phyloP scores from a whole-genome alignment of 1,140 invertebrate species.

The Thrips palmi region DNA sequence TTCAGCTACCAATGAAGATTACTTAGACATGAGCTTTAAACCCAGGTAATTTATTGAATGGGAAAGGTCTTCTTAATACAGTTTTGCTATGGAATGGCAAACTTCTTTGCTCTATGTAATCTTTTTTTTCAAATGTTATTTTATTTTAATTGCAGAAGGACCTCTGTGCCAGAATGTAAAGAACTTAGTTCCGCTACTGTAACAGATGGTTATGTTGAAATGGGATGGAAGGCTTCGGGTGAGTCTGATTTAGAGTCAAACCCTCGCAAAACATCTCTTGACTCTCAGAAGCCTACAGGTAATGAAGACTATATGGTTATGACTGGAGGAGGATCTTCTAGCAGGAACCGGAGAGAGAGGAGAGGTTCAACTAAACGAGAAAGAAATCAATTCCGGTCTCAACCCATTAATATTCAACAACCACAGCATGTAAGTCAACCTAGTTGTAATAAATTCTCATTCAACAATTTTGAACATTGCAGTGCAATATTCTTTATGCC shows the following conservation, averaged over 20 bases:
- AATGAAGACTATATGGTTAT: conserved; percentile 23
- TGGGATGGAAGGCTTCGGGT: conserved; percentile 31
- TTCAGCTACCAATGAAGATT: conserved; percentile 19
- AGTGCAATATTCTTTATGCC: too few relatives aligned
- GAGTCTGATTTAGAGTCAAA: conserved; percentile 21
- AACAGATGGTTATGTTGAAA: conserved; percentile 37
- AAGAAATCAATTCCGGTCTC: conserved; percentile 24
- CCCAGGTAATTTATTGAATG: conserved; percentile 15
- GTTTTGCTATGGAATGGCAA: too few relatives aligned
- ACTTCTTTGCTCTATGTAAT: too few relatives aligned
- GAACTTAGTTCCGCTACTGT: not conserved
- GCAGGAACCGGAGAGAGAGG: conserved; percentile 16
- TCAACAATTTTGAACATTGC: too few relatives aligned
- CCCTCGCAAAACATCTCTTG: conserved; percentile 14
- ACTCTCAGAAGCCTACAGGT: conserved; percentile 14
- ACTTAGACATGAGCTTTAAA: conserved; percentile 23
- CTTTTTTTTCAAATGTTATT: too few relatives aligned
- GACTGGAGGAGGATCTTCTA: conserved; percentile 16
- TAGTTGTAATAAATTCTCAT: not conserved
- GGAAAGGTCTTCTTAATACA: conserved; percentile 6
- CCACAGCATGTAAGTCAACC: too few relatives aligned
- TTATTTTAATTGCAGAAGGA: conserved; percentile 7
- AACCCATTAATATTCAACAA: conserved; percentile 36
- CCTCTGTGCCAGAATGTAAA: conserved; percentile 11
- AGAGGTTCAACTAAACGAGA: conserved; percentile 22